Evolutionary conservation across 2,797 vertebrate genomes (phyloP).

Genomic region (Leptatherina wallacei): DNA sequence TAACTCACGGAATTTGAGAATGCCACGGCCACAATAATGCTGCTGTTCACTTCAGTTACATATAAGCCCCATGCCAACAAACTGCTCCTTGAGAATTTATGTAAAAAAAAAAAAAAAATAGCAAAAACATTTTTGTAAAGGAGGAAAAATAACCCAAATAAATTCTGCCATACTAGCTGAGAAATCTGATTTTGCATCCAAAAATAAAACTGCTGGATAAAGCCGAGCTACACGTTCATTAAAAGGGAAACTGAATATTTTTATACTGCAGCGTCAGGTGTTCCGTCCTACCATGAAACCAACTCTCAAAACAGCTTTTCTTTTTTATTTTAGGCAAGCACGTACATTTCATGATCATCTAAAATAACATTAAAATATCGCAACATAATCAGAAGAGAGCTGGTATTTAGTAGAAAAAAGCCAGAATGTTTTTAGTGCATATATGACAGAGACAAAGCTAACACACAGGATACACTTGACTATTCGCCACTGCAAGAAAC

Average conservation of each 20-base stretch:
- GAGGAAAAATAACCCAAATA: constrained; percentile 53
- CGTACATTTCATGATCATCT: constrained; percentile 1
- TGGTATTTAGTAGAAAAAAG: background rate
- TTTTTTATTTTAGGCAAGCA: background rate
- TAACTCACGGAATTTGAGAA: constrained; percentile 76
- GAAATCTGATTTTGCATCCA: constrained; percentile 46
- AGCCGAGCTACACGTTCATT: constrained; percentile 62
- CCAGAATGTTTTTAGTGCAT: constrained; percentile 5
- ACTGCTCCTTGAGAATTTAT: constrained; percentile 56
- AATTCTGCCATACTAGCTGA: constrained; percentile 54
- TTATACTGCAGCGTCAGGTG: constrained; percentile 26
- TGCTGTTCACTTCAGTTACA: constrained; percentile 64
- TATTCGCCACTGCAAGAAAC: constrained; percentile 19
- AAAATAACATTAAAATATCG: background rate
- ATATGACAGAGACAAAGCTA: constrained; percentile 10
- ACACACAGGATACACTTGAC: constrained; percentile 9
- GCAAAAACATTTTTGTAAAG: constrained; percentile 35
- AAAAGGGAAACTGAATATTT: constrained; percentile 45
- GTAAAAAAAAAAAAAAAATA: constrained; percentile 46
- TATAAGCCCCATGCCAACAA: constrained; percentile 53
- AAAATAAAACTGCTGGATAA: constrained; percentile 65
- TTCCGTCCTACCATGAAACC: constrained; percentile 19
- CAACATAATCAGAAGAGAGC: constrained; percentile 8
- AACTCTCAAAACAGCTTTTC: background rate
- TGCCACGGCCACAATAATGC: constrained; percentile 68